Conservation (phyloP, 2,113 vertebrate species). For the Boleophthalmus pectinirostris region DNA sequence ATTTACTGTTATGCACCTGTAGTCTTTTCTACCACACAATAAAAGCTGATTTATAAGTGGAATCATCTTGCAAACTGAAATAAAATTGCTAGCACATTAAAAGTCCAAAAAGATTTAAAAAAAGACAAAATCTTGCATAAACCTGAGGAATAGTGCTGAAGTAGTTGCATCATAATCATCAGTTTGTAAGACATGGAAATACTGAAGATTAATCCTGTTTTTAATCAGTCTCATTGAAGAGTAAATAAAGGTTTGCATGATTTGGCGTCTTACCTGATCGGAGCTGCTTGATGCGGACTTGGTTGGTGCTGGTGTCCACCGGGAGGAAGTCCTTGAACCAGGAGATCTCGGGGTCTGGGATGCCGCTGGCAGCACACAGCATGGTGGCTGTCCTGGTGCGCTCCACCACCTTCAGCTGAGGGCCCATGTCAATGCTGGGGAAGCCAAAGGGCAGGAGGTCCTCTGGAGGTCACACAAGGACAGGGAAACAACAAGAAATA, state of each 20-base stretch:
- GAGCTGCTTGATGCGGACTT: constrained; percentile 94
- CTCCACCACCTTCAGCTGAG: constrained; percentile 97
- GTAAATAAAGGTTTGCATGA: neutral
- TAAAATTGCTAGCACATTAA: constrained; percentile 10
- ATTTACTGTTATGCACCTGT: neutral
- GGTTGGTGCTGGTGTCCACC: constrained; percentile 87
- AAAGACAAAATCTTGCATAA: constrained; percentile 39
- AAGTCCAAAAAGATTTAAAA: constrained; percentile 41
- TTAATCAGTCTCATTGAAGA: constrained; percentile 12
- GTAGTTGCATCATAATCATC: constrained; percentile 40
- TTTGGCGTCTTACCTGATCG: constrained; percentile 83
- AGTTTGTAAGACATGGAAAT: constrained; percentile 41
- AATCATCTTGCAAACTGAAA: constrained; percentile 42
- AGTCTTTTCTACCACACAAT: neutral
- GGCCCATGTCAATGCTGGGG: constrained; percentile 99
- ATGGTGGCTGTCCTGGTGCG: constrained; percentile 93
- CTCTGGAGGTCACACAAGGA: constrained; percentile 77
- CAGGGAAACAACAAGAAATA: neutral
- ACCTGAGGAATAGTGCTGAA: constrained; percentile 59
- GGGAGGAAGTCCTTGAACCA: constrained; percentile 99
- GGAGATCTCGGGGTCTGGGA: constrained; percentile 96
- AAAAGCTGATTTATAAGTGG: constrained; percentile 2
- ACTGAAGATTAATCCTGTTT: constrained; percentile 49
- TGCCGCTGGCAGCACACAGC: constrained; percentile 95
- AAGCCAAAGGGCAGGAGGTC: constrained; percentile 93